phyloP scores from a whole-genome alignment of 2,797 vertebrate genomes.

The Propithecus deckenii region DNA sequence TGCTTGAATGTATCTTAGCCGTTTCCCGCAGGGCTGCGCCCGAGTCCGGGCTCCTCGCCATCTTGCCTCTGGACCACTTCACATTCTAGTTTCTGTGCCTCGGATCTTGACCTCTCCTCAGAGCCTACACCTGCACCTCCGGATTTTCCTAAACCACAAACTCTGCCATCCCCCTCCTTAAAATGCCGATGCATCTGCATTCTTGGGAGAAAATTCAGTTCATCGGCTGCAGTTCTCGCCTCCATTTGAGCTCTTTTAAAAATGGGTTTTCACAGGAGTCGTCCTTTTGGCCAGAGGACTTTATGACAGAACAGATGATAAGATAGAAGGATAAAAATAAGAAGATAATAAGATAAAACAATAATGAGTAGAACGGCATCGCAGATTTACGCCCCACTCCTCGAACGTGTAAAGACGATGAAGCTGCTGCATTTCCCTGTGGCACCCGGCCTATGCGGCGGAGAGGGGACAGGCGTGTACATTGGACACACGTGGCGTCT shows the following conservation, averaged over 20 bases:
- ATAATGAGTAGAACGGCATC: fast-evolving
- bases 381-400: fast-evolving
- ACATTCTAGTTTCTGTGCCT: neutral
- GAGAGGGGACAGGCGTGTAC: too few relatives aligned
- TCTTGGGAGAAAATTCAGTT: neutral
- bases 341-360: neutral
- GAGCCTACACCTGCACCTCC: neutral
- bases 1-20: fast-evolving
- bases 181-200: fast-evolving
- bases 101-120: neutral
- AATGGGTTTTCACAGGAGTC: neutral
- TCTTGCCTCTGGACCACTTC: neutral
- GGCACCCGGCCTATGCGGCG: too few relatives aligned
- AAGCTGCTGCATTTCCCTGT: too few relatives aligned
- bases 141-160: neutral
- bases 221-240: neutral
- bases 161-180: too few relatives aligned
- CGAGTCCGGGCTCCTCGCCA: fast-evolving
- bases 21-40: fast-evolving
- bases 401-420: too few relatives aligned
- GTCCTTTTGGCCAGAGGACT: neutral
- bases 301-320: fast-evolving
- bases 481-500: too few relatives aligned
- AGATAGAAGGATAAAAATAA: fast-evolving
- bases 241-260: neutral